Percentiles rank a stretch among this genome's conserved stretches.
Conservation (phyloP, 2,888 invertebrate genomes). For the Melinopterus prodromus region DNA sequence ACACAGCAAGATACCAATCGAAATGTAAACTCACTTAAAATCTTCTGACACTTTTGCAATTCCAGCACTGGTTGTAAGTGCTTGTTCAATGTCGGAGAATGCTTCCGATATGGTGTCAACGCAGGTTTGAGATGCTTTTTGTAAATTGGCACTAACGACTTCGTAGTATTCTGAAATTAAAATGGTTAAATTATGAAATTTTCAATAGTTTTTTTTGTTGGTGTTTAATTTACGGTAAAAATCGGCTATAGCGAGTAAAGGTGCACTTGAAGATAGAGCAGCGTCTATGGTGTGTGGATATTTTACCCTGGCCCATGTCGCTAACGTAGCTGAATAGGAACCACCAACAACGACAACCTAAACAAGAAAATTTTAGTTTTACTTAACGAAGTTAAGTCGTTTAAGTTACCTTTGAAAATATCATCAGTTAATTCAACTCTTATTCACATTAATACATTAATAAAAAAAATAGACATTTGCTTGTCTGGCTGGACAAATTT, state of each 20-base stretch:
- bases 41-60: conserved; percentile 11
- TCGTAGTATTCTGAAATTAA: conserved; percentile 64
- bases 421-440: too few relatives aligned
- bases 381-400: too few relatives aligned
- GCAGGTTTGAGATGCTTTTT: conserved; percentile 58
- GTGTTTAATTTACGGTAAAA: conserved; percentile 61
- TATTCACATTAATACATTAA: too few relatives aligned
- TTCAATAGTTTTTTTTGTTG: background rate
- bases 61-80: conserved; percentile 48
- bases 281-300: conserved; percentile 68
- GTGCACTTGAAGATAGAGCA: conserved; percentile 69
- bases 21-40: conserved; percentile 22
- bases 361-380: background rate
- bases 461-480: too few relatives aligned
- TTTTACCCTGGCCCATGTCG: conserved; percentile 66
- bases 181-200: background rate
- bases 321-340: conserved; percentile 69
- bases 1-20: too few relatives aligned
- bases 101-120: conserved; percentile 58
- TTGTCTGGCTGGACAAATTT: too few relatives aligned
- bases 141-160: conserved; percentile 62
- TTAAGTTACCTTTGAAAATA: too few relatives aligned
- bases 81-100: conserved; percentile 53
- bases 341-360: conserved; percentile 64
- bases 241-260: conserved; percentile 66